Percentiles rank a stretch among this genome's conserved stretches.
phyloP scores from a whole-genome alignment of 2,113 vertebrate genomes.

The Odobenus rosmarus region DNA sequence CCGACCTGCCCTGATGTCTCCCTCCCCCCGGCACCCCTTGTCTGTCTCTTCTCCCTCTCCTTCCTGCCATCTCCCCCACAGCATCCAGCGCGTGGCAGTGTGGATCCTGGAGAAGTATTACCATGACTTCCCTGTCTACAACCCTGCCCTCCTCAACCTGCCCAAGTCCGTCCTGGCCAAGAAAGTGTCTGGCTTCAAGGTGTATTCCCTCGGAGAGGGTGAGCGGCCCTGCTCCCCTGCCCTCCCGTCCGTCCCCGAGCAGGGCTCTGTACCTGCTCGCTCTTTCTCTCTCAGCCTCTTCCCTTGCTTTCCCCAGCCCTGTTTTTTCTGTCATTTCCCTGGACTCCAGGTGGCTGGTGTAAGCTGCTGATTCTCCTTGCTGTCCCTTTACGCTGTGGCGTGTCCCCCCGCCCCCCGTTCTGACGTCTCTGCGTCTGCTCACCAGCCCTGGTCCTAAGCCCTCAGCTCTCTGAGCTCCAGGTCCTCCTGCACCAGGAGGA shows the following conservation, averaged over 20 bases:
- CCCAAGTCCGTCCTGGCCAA: constrained; percentile 98
- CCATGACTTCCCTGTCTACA: constrained; percentile 97
- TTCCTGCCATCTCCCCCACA: constrained; percentile 77
- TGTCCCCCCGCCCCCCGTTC: not conserved
- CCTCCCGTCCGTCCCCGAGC: not conserved
- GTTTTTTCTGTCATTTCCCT: constrained; percentile 65
- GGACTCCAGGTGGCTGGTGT: constrained; percentile 54
- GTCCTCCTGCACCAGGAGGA: not conserved
- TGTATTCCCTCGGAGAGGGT: constrained; percentile 97
- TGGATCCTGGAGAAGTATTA: constrained; percentile 99
- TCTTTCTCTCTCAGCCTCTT: not conserved
- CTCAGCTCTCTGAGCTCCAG: not conserved
- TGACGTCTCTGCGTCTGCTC: constrained; percentile 44
- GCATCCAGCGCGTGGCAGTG: constrained; percentile 96
- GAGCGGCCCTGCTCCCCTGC: constrained; percentile 73
- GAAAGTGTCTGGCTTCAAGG: constrained; percentile 98
- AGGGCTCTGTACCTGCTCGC: not conserved
- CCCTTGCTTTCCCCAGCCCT: constrained; percentile 7
- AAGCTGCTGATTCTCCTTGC: constrained; percentile 57
- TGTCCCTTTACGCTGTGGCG: constrained; percentile 37
- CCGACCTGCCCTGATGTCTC: constrained; percentile 59
- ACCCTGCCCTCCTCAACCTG: constrained; percentile 96
- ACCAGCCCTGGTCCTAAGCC: constrained; percentile 23
- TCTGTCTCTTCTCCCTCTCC: constrained; percentile 33
- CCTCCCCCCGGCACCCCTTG: not conserved